Evolutionary conservation across 2,888 invertebrate genomes (phyloP), one percentile per base, ranked within the genome.

Genomic region (Parnassius glacialis): DNA sequence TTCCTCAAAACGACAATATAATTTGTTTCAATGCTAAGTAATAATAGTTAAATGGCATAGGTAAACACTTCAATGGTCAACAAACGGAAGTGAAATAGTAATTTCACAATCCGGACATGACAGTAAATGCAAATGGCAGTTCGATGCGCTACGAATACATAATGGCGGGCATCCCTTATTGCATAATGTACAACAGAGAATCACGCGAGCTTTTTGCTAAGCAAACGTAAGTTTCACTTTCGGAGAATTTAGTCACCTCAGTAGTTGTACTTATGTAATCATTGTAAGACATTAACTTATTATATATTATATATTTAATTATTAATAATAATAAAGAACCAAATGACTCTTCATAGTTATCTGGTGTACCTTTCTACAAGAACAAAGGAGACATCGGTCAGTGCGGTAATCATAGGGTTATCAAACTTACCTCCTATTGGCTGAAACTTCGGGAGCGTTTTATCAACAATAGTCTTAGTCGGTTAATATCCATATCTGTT

Each of bases 91-190:
- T 87, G 83, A 88, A 87, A 84, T 76, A 87, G 76, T 77, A 78
- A 85, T 89, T 89, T 88, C 88, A 85, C 87, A 89, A 87, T 84
- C 84, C 87, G 84, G 85, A 87, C 87, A 70, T 73, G 71, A 67
- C 68, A 64, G 66, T 62, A 64, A 67, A 77, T 77, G 75, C 73
- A 74, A 76, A 84, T 82, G 79, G 76, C 74, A 66, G 41, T 48
- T 5, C 48, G 54, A 65, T 68, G 65, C 64, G 61, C 16, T 25
- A 62, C 65, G 73, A 69, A 84, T 85, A 78, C 75, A 74, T 83
- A 80, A 84, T 81, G 74, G 66, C 71, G 64, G 67, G 62, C 81
- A 79, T 78, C 88, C 89, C 87, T 85, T 86, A 85, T 90, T 90
- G 80, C 89, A 83, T 90, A 90, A 90, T 76, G 75, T 66, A 75